Evolutionary conservation across 2,888 invertebrate genomes (phyloP).

Genomic region (Suillia variegata): DNA sequence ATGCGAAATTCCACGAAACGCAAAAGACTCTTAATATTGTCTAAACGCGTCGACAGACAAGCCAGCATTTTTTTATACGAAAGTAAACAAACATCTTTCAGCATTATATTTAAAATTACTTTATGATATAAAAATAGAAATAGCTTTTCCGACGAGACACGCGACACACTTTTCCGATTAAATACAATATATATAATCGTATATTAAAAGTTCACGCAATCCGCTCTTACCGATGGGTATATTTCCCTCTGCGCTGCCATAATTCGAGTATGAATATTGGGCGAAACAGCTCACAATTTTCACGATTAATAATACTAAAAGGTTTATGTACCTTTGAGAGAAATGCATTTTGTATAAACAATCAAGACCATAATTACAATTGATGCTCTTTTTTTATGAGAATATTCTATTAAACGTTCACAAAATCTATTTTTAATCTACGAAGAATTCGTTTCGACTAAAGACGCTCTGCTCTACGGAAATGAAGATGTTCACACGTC

Average conservation of each 20-base stretch:
- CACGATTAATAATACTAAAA: too few species aligned
- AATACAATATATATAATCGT: background rate
- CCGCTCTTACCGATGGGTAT: slow-evolving; percentile 46
- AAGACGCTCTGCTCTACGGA: too few species aligned
- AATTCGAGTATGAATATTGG: slow-evolving; percentile 12
- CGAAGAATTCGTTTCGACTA: too few species aligned
- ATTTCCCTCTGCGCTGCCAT: slow-evolving; percentile 12
- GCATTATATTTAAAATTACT: too few species aligned
- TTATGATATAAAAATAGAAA: slow-evolving; percentile 17
- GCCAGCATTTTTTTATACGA: slow-evolving; percentile 44
- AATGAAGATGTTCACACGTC: slow-evolving; percentile 18
- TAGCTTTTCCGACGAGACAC: background rate
- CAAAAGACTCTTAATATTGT: slow-evolving; percentile 35
- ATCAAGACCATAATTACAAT: too few species aligned
- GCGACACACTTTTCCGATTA: slow-evolving; percentile 21
- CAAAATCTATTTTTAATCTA: too few species aligned
- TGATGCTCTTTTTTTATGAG: too few species aligned
- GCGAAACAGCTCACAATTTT: too few species aligned
- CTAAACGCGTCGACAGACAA: slow-evolving; percentile 47
- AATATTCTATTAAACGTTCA: too few species aligned
- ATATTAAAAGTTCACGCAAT: slow-evolving; percentile 4
- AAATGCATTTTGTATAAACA: background rate
- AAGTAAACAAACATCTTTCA: slow-evolving; percentile 39
- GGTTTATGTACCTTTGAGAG: too few species aligned
- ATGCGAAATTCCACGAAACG: too few species aligned